Evolutionary conservation across 2,888 invertebrate species (phyloP).

Genomic region (Stegophylla sp.): DNA sequence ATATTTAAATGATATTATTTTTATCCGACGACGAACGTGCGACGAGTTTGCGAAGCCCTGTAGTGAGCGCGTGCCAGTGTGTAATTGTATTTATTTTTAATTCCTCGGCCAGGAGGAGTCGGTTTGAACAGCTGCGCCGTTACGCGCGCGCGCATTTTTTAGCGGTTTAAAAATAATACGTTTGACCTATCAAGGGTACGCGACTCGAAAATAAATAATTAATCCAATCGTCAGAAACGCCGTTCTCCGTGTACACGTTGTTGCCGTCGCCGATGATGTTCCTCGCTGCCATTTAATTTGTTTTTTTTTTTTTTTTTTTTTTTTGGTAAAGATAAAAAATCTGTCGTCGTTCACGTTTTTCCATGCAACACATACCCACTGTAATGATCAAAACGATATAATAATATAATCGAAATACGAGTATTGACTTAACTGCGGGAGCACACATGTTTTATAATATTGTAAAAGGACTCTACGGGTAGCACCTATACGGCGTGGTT

Average conservation of each 20-base stretch:
- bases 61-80: not conserved
- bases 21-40: not conserved
- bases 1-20: no score
- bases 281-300: not conserved
- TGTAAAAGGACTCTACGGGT: no score
- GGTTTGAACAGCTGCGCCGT: conserved; percentile 51
- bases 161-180: conserved; percentile 49
- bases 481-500: no score
- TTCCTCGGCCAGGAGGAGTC: conserved; percentile 11
- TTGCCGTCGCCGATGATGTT: not conserved
- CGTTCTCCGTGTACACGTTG: no score
- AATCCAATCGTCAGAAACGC: not conserved
- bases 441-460: no score
- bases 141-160: conserved; percentile 3
- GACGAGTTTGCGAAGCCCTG: conserved; percentile 19
- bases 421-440: no score
- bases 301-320: not conserved
- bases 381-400: no score
- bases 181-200: conserved; percentile 52
- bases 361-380: not conserved
- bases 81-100: conserved; percentile 40
- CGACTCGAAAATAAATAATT: conserved; percentile 41
- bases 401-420: no score
- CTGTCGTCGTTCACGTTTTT: not conserved
- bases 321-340: not conserved